Evolutionary conservation across 2,113 vertebrate genomes (phyloP), one percentile per base, ranked within the genome.

Genomic region (Sceloporus undulatus): DNA sequence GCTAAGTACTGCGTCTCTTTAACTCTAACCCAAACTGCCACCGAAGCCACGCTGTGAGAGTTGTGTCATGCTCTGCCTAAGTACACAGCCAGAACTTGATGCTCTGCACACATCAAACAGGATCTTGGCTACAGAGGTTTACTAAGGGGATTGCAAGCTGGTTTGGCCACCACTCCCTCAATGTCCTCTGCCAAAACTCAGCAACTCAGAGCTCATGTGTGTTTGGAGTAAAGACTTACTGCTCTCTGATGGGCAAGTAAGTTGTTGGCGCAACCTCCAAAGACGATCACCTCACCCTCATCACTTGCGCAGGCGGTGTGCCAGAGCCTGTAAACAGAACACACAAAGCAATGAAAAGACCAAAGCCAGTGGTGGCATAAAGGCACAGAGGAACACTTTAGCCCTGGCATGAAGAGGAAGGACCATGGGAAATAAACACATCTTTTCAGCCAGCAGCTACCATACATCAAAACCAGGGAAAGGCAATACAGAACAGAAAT

Each of bases 191-290:
- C 2, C n/a, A 62, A 62, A 62, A 59, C 23, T 21, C 48, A 9
- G 14, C 2, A 29, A 59, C 14, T 23, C 4, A 23, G 19, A n/a
- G 6, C 1, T 10, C 2, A 8, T 65, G 6, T 27, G 7, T 25
- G 21, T 7, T 18, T 9, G 1, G 56, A 1, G 42, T 16, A 23
- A 34, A 2, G 85, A 96, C 98, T 98, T 95, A 99, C 99, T 65
- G 99, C 98, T 97, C 97, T 97, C 2, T 98, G 97, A 42, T 98
- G 97, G 85, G 98, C 98, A 48, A 99, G 96, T 1, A 99, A 94
- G 93, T 99, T 99, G 96, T 99, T 99, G 93, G 98, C 98, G 85
- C 99, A 99, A n/a, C 99, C 99, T 82, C 99, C 98, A 3, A 99
- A 99, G 89, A 99, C 97, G 88, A 99, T 98, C 65, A 99, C 98